These are phyloP conservation scores for Volucella inflata DNA, from an alignment of 2,888 invertebrate genomes.

Conservation along the genomic window DNA sequence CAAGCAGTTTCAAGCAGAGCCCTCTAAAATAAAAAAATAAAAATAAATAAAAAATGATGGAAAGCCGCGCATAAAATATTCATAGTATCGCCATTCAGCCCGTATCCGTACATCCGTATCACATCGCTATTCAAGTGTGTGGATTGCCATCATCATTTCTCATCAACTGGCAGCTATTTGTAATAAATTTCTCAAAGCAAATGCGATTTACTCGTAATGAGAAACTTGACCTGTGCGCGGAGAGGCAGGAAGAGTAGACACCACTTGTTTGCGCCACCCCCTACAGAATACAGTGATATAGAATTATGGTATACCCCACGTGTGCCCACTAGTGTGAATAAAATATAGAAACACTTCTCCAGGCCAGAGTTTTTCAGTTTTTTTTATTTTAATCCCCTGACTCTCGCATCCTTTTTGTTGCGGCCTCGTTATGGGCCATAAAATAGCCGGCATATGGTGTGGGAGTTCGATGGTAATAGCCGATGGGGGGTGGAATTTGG, in stretches of 20 bases:
- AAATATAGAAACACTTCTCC: neutral
- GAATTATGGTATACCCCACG: neutral
- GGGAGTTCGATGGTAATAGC: slow-evolving; percentile 43
- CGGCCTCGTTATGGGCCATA: slow-evolving; percentile 36
- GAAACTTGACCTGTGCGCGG: slow-evolving; percentile 21
- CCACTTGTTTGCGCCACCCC: neutral
- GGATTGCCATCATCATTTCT: slow-evolving; percentile 10
- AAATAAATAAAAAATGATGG: no score
- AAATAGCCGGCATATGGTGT: slow-evolving; percentile 40
- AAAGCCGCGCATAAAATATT: no score
- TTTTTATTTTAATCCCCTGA: slow-evolving; percentile 4
- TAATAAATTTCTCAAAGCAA: slow-evolving; percentile 39
- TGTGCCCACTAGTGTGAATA: neutral
- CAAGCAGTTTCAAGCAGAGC: neutral
- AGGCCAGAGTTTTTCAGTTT: neutral
- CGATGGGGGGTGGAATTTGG: slow-evolving; percentile 34
- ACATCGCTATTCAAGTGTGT: slow-evolving; percentile 4
- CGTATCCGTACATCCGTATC: neutral
- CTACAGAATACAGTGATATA: neutral
- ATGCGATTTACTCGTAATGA: slow-evolving; percentile 27
- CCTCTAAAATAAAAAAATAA: neutral
- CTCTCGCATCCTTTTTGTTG: slow-evolving; percentile 30
- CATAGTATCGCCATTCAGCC: neutral
- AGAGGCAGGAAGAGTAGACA: neutral
- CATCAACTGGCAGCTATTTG: slow-evolving; percentile 18